Percentiles rank a stretch among this genome's conserved stretches.
Evolutionary conservation across 2,888 invertebrate genomes (phyloP).

Genomic region (Eucriotettix oculatus): DNA sequence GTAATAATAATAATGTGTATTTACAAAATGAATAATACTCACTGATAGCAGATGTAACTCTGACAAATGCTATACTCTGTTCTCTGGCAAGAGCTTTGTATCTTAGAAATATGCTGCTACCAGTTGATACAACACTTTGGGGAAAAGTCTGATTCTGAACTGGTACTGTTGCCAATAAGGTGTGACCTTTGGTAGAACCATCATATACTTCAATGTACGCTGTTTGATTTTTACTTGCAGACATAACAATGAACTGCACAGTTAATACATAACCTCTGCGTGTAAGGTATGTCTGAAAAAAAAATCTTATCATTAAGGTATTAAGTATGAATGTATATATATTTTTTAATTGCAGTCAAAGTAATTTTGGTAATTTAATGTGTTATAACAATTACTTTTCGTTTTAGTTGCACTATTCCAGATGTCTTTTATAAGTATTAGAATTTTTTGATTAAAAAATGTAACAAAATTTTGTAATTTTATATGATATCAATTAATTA

Average conservation of each 20-base stretch:
- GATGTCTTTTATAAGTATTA: background rate
- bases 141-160: constrained; percentile 33
- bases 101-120: constrained; percentile 61
- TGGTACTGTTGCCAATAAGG: constrained; percentile 45
- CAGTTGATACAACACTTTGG: constrained; percentile 70
- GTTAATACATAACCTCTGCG: constrained; percentile 66
- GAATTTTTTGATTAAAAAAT: background rate
- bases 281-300: constrained; percentile 48
- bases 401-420: background rate
- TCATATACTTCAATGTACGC: constrained; percentile 39
- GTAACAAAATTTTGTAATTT: background rate
- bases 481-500: background rate
- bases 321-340: too few species aligned
- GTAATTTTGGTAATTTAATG: background rate
- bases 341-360: too few species aligned
- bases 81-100: constrained; percentile 58
- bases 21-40: constrained; percentile 19
- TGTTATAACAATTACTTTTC: background rate
- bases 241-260: constrained; percentile 66
- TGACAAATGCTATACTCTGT: constrained; percentile 58
- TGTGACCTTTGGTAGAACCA: constrained; percentile 34
- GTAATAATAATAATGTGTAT: background rate
- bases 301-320: background rate
- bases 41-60: constrained; percentile 57
- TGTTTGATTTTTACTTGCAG: constrained; percentile 52